Evolutionary conservation across 2,888 invertebrate genomes (phyloP).

Genomic region (Drosophila fulvimacula): DNA sequence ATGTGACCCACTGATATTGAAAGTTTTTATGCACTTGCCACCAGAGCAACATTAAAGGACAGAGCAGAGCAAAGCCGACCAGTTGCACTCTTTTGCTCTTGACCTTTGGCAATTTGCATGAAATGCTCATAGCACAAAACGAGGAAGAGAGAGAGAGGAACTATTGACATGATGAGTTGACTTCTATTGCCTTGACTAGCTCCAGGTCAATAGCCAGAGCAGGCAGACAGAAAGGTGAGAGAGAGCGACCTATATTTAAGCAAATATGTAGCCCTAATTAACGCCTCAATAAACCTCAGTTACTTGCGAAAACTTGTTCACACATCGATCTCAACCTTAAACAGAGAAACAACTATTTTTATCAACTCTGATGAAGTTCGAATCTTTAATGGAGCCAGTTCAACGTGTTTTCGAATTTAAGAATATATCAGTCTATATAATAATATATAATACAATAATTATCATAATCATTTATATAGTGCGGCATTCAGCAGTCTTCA

Average conservation of each 20-base stretch:
- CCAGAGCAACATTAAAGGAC: constrained; percentile 19
- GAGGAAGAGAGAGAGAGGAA: too few species aligned
- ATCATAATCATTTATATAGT: too few species aligned
- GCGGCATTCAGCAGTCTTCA: too few species aligned
- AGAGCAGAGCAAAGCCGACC: constrained; percentile 13
- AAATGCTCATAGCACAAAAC: constrained; percentile 3
- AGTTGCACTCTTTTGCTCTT: constrained; percentile 68
- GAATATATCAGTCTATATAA: too few species aligned
- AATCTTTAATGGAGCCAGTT: neutral
- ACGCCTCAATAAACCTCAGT: neutral
- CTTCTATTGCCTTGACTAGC: neutral
- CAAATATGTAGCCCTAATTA: neutral
- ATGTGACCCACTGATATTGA: constrained; percentile 79
- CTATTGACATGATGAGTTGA: constrained; percentile 13
- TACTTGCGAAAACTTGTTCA: neutral
- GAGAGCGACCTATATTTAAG: neutral
- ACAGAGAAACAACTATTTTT: neutral
- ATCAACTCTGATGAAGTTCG: neutral
- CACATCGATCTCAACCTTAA: neutral
- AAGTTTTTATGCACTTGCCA: constrained; percentile 76
- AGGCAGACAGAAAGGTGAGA: neutral
- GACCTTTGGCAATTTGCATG: constrained; percentile 76
- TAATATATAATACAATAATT: too few species aligned
- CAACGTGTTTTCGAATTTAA: neutral
- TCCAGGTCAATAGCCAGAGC: neutral